Base-by-base conservation (phyloP, 2,888 invertebrate species). In the Agriopis aurantiaria region DNA sequence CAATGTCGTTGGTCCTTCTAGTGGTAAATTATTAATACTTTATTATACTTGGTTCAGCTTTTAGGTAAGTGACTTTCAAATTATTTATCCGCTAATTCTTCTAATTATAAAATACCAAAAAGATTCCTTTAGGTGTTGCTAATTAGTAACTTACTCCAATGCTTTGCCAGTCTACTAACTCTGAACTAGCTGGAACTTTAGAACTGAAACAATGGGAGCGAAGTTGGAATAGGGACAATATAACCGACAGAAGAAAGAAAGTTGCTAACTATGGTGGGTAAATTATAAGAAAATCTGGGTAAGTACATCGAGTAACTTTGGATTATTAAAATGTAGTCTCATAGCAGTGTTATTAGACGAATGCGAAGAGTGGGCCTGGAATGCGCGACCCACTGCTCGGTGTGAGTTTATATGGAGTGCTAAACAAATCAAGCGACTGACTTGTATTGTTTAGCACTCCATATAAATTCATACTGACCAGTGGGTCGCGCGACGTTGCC, bases 91-190 rank as follows among this genome's bases (percentile, higher is more conserved):
- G 14, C 14, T 57, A 51, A 58, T 51, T 56, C 51, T 58, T 59
- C 1, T 12, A 48, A 58, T 68, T 58, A 63, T 63, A 68, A 60
- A 68, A 68, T 63, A 53, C 68, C 58, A 23, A 33, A 41, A 62
- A 68, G 68, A 58, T 68, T 63, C 43, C 43, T 52, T 48, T 64
- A 43, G 56, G 60, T 65, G 61, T 56, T 51, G 73, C 79, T 82
- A 81, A 84, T 83, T 84, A 83, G 69, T 75, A 83, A 83, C 77
- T 84, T 73, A 45, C 72, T 49, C 64, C 71, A 60, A 76, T 72
- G 75, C 75, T 76, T 75, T 71, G 79, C 75, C 70, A 72, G 66
- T 70, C 69, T 56, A 68, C 49, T 68, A 69, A 76, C 66, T 76
- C 74, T 49, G 68, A 51, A 53, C 63, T 46, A 68, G 45, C 45